These are phyloP conservation scores for Gymnocypris eckloni DNA, from an alignment of 2,797 vertebrate genomes.

Conservation along the genomic window DNA sequence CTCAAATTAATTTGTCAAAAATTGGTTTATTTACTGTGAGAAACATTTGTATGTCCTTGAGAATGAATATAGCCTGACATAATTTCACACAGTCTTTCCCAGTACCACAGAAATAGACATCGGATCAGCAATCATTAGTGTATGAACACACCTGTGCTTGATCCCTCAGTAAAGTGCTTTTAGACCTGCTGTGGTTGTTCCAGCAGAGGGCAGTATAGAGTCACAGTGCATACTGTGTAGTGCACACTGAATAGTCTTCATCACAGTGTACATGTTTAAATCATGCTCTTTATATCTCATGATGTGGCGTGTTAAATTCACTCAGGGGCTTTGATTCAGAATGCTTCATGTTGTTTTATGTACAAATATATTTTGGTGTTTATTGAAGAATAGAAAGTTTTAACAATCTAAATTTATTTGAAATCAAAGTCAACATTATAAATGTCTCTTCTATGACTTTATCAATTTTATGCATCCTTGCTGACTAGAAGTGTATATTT, in stretches of 20 bases:
- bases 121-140: not conserved
- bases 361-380: not conserved
- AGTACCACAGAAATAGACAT: constrained; percentile 9
- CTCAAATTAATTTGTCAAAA: not conserved
- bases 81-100: not conserved
- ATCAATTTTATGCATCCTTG: too few relatives aligned
- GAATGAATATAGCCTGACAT: not conserved
- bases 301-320: not conserved
- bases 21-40: not conserved
- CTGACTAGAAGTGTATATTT: too few relatives aligned
- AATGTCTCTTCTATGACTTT: not conserved
- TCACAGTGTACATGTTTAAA: not conserved
- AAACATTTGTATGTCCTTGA: not conserved
- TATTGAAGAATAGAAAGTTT: not conserved
- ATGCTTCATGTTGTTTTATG: not conserved
- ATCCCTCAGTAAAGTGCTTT: constrained; percentile 11
- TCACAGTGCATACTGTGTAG: not conserved
- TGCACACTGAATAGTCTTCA: not conserved
- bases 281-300: not conserved
- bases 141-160: not conserved
- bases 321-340: not conserved
- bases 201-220: not conserved
- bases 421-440: not conserved
- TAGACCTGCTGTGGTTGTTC: not conserved
- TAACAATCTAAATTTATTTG: not conserved